Base-by-base conservation (phyloP, 2,888 invertebrate genomes). In the Microdon myrmicae region DNA sequence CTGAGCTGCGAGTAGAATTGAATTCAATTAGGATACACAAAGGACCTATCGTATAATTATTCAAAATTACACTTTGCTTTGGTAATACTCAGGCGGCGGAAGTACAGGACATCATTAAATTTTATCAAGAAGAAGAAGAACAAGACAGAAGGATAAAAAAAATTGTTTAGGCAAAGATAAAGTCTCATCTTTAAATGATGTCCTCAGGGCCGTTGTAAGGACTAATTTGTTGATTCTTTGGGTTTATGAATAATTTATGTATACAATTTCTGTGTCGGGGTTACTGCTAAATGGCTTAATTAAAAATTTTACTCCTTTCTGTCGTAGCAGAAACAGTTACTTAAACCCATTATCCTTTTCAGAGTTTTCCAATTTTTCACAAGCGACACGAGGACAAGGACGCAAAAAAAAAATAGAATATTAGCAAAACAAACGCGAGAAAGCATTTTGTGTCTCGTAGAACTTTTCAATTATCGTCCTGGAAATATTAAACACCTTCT, bases 401-500 rank as follows among this genome's bases (percentile, higher is more conserved):
- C n/a, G n/a, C 35, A 9, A 20, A 19, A 8, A 4, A 19, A 38
- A 16, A 29, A 38, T 7, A 49, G 13, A 28, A 13, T n/a, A 3
- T 22, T 9, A 39, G 14, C 20, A 14, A 17, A 17, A 12, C 44
- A 38, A 66, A 23, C 16, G 14, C 4, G 10, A 45, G 22, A 35
- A 28, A 13, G 31, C 51, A 49, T 58, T 58, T 32, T 35, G 23
- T 35, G 25, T 13, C 8, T 48, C 29, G 32, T 59, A 66, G 58
- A 66, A 59, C 66, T 66, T 66, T 66, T 66, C 66, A 66, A 66
- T 66, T 66, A 66, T 59, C 58, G 53, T 64, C 56, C 51, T 56
- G 64, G 26, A 64, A 56, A 58, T 51, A 47, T 64, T 53, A 64
- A 64, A 51, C 32, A 51, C 10, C 23, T 23, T 23, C 9, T 23